A percentile compares a stretch with the other conserved stretches of the same genome.
phyloP scores from a whole-genome alignment of 2,113 vertebrate species.

The Bolborhynchus lineola region DNA sequence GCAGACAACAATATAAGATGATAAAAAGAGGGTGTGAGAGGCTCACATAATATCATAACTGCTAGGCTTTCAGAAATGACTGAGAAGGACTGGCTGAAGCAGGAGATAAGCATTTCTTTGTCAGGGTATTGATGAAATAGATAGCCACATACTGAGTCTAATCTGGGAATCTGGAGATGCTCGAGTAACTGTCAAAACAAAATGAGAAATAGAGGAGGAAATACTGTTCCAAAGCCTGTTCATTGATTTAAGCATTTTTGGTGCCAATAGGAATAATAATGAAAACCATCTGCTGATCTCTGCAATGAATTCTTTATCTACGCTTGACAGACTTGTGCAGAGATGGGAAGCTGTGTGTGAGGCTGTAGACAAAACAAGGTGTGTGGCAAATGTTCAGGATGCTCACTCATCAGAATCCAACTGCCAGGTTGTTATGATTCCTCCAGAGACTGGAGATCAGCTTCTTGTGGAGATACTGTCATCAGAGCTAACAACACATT shows the following conservation, averaged over 20 bases:
- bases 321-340: background rate
- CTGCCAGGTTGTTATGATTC: background rate
- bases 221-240: slow-evolving; percentile 10
- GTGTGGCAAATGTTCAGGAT: background rate
- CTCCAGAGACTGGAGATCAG: background rate
- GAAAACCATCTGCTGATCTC: slow-evolving; percentile 29
- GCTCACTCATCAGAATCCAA: background rate
- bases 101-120: slow-evolving; percentile 31
- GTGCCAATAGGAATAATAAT: slow-evolving; percentile 25
- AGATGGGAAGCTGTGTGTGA: background rate
- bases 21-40: background rate
- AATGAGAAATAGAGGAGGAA: slow-evolving; percentile 25
- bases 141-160: background rate
- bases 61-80: slow-evolving; percentile 17
- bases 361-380: background rate
- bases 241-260: slow-evolving; percentile 27
- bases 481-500: background rate
- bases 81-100: background rate
- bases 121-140: slow-evolving; percentile 25
- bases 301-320: background rate
- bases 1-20: background rate
- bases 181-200: slow-evolving; percentile 50
- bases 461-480: background rate
- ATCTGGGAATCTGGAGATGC: slow-evolving; percentile 6
- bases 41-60: background rate